A percentile compares a stretch with the other conserved stretches of the same genome.
These are phyloP conservation scores for Ormyrus pomaceus DNA, from an alignment of 2,888 invertebrate genomes.

Conservation along the genomic window DNA sequence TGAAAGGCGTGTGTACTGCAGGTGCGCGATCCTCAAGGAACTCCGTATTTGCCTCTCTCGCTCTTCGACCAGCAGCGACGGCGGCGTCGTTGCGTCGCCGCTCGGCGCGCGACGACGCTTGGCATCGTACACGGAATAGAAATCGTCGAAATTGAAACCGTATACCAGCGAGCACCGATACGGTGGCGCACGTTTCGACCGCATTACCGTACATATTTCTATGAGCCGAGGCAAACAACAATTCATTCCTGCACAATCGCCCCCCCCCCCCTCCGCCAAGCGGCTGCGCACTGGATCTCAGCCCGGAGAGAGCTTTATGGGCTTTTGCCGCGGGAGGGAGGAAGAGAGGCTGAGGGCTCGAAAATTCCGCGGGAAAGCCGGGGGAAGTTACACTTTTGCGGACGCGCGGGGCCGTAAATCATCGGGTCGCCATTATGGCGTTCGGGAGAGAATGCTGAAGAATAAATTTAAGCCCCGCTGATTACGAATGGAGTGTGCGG, in stretches of 20 bases:
- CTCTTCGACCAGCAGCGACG: too few relatives aligned
- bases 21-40: constrained; percentile 30
- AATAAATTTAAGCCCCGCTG: constrained; percentile 26
- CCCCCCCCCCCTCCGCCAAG: background rate
- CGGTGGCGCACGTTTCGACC: constrained; percentile 21
- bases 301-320: constrained; percentile 8
- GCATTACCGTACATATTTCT: constrained; percentile 46
- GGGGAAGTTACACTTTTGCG: constrained; percentile 10
- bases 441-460: constrained; percentile 5
- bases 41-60: constrained; percentile 17
- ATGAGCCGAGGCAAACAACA: constrained; percentile 39
- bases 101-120: background rate
- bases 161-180: constrained; percentile 2
- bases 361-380: constrained; percentile 31
- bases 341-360: constrained; percentile 6
- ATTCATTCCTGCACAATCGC: constrained; percentile 47
- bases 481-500: constrained; percentile 15
- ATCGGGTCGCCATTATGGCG: constrained; percentile 27
- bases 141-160: constrained; percentile 52
- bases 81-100: background rate
- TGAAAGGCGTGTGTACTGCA: constrained; percentile 26
- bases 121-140: constrained; percentile 28
- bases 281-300: background rate
- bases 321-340: background rate
- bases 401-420: background rate